Conservation (phyloP, 2,113 vertebrate genomes). For the Hyperopisus bebe region DNA sequence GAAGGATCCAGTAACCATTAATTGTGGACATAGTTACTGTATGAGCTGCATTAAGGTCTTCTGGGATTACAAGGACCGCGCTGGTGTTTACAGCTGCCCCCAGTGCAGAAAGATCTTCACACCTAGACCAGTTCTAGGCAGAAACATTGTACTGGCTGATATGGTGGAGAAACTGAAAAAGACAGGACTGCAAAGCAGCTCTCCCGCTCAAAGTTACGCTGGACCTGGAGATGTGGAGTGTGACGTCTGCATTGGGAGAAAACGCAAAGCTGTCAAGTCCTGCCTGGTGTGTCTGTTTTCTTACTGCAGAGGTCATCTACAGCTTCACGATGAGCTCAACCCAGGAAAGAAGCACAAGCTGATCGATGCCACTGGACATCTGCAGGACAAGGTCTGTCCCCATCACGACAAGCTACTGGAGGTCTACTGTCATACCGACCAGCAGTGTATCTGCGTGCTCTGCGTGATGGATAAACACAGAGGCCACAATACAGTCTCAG, state of each 20-base stretch:
- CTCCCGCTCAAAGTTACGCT: neutral
- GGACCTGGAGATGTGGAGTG: slow-evolving; percentile 9
- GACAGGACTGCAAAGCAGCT: neutral
- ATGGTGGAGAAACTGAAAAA: slow-evolving; percentile 14
- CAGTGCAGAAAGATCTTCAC: slow-evolving; percentile 13
- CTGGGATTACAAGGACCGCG: slow-evolving; percentile 6
- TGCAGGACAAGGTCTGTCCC: neutral
- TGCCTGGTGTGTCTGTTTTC: slow-evolving; percentile 15
- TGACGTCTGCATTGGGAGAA: slow-evolving; percentile 5
- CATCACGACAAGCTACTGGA: neutral
- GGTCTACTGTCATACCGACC: neutral
- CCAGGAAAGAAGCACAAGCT: neutral
- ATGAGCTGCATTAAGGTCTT: slow-evolving; percentile 15
- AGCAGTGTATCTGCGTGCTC: neutral
- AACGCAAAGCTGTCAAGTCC: slow-evolving; percentile 15
- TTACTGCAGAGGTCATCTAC: slow-evolving; percentile 4
- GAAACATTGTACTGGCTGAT: neutral
- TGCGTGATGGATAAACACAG: slow-evolving; percentile 12
- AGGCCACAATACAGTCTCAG: slow-evolving; percentile 13
- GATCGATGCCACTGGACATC: neutral
- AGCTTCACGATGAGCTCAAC: neutral
- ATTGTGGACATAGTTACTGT: slow-evolving; percentile 15
- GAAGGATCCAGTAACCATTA: slow-evolving; percentile 9
- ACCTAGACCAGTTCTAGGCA: slow-evolving; percentile 10
- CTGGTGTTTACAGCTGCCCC: slow-evolving; percentile 9